Percentiles rank a stretch among this genome's conserved stretches.
These are phyloP conservation scores for Magallana gigas DNA, from an alignment of 1,140 invertebrate species.

Conservation along the genomic window DNA sequence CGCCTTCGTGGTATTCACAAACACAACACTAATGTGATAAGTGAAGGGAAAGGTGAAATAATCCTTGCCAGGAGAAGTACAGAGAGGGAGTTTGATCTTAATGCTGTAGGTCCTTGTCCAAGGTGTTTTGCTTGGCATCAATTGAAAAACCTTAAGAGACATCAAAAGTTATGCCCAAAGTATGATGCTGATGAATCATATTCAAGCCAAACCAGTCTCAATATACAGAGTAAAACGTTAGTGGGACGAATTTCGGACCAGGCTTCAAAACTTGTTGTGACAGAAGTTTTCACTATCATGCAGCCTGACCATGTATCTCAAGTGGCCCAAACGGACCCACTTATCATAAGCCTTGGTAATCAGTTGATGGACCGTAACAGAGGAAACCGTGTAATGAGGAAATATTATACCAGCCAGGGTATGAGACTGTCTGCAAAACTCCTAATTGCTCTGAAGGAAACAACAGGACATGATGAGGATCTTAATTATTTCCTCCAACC, in stretches of 20 bases:
- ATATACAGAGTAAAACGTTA: slow-evolving; percentile 45
- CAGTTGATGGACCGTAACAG: slow-evolving; percentile 51
- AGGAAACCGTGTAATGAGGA: slow-evolving; percentile 46
- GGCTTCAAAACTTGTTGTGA: background rate
- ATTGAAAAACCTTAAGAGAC: background rate
- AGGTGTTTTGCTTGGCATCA: background rate
- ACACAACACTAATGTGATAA: background rate
- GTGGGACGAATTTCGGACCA: slow-evolving; percentile 24
- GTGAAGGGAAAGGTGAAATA: background rate
- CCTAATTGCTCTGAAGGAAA: background rate
- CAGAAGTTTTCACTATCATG: slow-evolving; percentile 55
- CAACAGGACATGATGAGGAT: background rate
- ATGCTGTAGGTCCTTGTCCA: background rate
- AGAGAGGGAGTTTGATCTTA: background rate
- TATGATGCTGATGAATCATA: background rate
- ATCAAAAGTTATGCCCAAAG: background rate
- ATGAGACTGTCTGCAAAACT: slow-evolving; percentile 53
- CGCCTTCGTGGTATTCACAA: background rate
- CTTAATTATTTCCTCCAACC: slow-evolving; percentile 47
- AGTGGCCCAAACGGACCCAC: slow-evolving; percentile 36
- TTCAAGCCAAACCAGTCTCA: slow-evolving; percentile 28
- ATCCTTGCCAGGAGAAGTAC: slow-evolving; percentile 28
- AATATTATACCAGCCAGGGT: slow-evolving; percentile 47
- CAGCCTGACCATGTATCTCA: slow-evolving; percentile 28
- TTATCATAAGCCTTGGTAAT: slow-evolving; percentile 51